Evolutionary conservation across 2,888 invertebrate genomes (phyloP).

Genomic region (Xanthia togata): DNA sequence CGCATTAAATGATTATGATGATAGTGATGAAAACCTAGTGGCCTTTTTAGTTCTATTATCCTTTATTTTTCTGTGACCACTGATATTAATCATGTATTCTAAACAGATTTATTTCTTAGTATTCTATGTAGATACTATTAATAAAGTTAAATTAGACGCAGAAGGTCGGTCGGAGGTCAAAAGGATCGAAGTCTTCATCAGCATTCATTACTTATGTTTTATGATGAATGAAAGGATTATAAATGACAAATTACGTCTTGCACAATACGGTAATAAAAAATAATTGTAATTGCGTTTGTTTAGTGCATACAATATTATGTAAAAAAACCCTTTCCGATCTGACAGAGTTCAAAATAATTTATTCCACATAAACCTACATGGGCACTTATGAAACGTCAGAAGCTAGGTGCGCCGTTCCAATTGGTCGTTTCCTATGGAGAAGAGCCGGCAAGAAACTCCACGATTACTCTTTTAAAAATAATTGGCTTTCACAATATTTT

Average conservation of each 20-base stretch:
- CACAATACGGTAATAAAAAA: background rate
- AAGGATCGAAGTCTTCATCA: slow-evolving; percentile 5
- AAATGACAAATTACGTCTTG: background rate
- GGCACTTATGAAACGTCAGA: no score
- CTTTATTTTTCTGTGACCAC: background rate
- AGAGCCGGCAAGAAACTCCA: no score
- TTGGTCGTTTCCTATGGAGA: no score
- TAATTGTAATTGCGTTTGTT: background rate
- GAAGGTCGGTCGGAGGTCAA: slow-evolving; percentile 1
- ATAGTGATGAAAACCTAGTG: background rate
- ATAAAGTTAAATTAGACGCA: slow-evolving; percentile 14
- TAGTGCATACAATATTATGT: no score
- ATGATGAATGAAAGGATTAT: slow-evolving; percentile 10
- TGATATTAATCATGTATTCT: background rate
- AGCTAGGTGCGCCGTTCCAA: no score
- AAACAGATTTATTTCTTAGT: background rate
- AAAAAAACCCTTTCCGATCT: no score
- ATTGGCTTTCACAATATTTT: no score
- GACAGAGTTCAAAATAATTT: no score
- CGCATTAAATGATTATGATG: no score
- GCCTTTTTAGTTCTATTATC: background rate
- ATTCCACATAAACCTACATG: no score
- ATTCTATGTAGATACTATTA: slow-evolving; percentile 2
- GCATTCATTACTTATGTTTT: background rate
- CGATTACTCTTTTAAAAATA: no score